Base-by-base conservation (phyloP, 2,113 vertebrate species). In the Hydrochoerus hydrochaeris region DNA sequence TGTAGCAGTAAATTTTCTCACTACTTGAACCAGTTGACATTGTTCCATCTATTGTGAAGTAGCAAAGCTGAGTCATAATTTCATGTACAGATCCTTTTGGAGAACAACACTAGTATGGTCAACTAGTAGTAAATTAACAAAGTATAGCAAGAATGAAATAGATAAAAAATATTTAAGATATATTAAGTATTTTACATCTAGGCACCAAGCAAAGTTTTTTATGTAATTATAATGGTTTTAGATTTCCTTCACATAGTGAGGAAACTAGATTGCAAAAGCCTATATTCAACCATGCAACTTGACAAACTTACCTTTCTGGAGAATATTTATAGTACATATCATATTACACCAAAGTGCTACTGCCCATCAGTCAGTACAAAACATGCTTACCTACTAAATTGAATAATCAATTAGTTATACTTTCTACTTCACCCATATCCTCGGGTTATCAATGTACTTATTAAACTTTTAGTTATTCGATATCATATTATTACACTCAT, bases 1-100 rank as follows among this genome's bases (percentile, higher is more conserved):
- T 65, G 16, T 17, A 81, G 54, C 60, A 63, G 7, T 75, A 80
- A 91, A 89, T 84, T 62, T 78, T 78, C 38, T 91, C 30, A 93
- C 35, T 52, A 86, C 57, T 87, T 95, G 46, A 95, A 95, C 46
- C 58, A 44, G 73, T 41, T 95, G 85, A 96, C 38, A 65, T 54
- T 28, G 28, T 52, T 89, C 75, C 60, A 82, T 24, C 92, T 60
- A 81, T 67, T 65, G 5, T 73, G 28, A 60, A 85, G 35, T 38
- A 88, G 38, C 4, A 85, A 13, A 85, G 32, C 19, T 82, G 49
- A 38, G 57, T 75, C 58, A 54, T 85, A 41, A 85, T 71, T 95
- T 94, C 69, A 88, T 41, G 35, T 52, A 54, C n/a, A 77, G 58
- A 75, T 80, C 32, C 81, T 75, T 80, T 19, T 57, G 67, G 62